Evolutionary conservation across 2,113 vertebrate genomes (phyloP), one percentile per base, ranked within the genome.

Genomic region (Riparia riparia): DNA sequence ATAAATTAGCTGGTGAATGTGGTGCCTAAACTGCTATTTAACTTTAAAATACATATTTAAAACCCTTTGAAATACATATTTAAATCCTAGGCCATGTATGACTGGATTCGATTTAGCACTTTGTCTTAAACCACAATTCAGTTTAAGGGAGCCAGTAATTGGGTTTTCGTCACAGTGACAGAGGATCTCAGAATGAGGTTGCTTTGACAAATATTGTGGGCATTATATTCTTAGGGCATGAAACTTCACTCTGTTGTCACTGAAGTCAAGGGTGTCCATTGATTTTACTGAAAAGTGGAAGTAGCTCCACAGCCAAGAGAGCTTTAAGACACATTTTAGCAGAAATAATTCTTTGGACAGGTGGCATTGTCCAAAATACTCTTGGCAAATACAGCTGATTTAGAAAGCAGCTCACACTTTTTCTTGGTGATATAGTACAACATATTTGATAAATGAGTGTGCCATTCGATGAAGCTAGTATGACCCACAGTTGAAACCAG

Each of bases 141-240:
- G 69, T 84, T 86, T 86, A 86, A 94, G 69, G 70, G 83, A 94
- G 69, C 9, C 61, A 65, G 45, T 89, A 84, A 89, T 57, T 78
- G 76, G 26, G 71, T 74, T 90, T 92, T 95, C 44, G 19, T 78
- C 51, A 39, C 2, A 2, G n/a, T 94, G 89, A 79, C 72, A 91
- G 76, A 92, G 37, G 56, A 74, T 79, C 69, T 89, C 60, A 60
- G 65, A 82, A 82, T 89, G 72, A 95, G 90, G 65, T 78, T 92
- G 69, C 81, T 94, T 91, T 96, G 96, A 95, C 83, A 97, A 94
- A 95, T 94, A 86, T 74, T 82, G 80, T 51, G 77, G 77, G 83
- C 49, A 68, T 95, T 86, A 63, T 86, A 50, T 81, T 90, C 84
- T 93, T 95, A 89, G 76, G 80, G 83, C 57, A 10, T 64, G 72